These are phyloP conservation scores for Matsumyia berberina DNA, from an alignment of 2,888 invertebrate genomes.

Conservation along the genomic window DNA sequence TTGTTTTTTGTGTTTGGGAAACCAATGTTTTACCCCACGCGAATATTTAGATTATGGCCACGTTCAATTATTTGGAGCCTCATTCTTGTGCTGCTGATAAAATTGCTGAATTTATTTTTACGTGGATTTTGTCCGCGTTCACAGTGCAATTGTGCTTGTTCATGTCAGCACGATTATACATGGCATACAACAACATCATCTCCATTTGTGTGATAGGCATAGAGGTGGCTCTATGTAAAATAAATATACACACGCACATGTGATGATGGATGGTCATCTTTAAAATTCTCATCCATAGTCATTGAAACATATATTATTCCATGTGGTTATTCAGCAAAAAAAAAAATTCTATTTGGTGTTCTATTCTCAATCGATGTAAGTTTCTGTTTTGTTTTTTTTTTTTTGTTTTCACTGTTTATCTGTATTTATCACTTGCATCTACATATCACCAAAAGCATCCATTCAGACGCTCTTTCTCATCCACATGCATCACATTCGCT, in stretches of 20 bases:
- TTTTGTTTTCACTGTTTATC: constrained; percentile 35
- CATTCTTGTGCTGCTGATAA: constrained; percentile 78
- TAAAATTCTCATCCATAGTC: constrained; percentile 35
- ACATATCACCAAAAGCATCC: constrained; percentile 37
- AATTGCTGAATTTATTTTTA: constrained; percentile 76
- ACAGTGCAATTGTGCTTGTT: constrained; percentile 70
- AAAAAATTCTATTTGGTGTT: constrained; percentile 58
- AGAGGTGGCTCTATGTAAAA: constrained; percentile 16
- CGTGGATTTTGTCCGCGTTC: constrained; percentile 66
- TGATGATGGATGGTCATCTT: constrained; percentile 56
- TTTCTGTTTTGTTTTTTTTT: constrained; percentile 45
- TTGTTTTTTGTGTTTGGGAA: constrained; percentile 30
- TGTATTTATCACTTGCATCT: constrained; percentile 57
- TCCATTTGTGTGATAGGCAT: constrained; percentile 47
- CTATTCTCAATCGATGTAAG: constrained; percentile 68
- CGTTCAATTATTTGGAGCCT: constrained; percentile 78
- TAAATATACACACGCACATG: constrained; percentile 34
- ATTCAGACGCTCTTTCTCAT: constrained; percentile 49
- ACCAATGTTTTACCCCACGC: constrained; percentile 27
- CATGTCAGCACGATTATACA: constrained; percentile 65
- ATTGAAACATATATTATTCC: constrained; percentile 41
- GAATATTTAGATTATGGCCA: constrained; percentile 78
- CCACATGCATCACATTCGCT: constrained; percentile 50
- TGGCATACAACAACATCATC: constrained; percentile 67
- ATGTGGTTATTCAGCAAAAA: constrained; percentile 53